Base-by-base conservation (phyloP, 2,113 vertebrate species). In the Monarcha castaneiventris region DNA sequence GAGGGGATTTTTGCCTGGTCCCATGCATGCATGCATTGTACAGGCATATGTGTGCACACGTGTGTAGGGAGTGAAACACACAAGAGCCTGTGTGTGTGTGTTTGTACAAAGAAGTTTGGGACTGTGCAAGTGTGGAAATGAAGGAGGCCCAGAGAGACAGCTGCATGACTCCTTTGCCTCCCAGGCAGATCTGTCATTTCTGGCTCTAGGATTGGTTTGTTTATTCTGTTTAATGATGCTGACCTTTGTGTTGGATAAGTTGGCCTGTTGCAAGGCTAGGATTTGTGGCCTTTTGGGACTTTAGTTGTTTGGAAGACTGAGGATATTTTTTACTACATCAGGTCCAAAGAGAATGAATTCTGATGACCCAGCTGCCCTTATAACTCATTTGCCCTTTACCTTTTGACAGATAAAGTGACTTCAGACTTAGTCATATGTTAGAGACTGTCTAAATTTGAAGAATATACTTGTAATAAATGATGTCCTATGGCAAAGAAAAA, bases 171-270 rank as follows among this genome's bases (percentile, higher is more conserved):
- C 81, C 86, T 81, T 44, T 0, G 7, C 62, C 91, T 93, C 68
- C 86, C 29, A 82, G 94, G 91, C 84, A 96, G 91, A 71, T 32
- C 66, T 95, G 95, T 95, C 88, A 75, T 95, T 91, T 77, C 67
- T 76, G 77, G 77, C 87, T 86, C 21, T 33, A 52, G 52, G 68
- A 81, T 22, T 89, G 90, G 63, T 91, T 92, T 97, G 86, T 95
- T 95, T 94, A 85, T 91, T 92, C 91, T 58, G 29, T 90, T 93
- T 96, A 97, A 97, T 94, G 94, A 97, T 91, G 44, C 81, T 97
- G 96, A 97, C 95, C 97, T 97, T 97, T 97, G 85, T 90, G 82
- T 64, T 84, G 84, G 91, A 86, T 87, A 92, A 62, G 72, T 92
- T 97, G 95, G 72, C 81, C 83, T 91, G 48, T 82, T 94, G 81